phyloP scores from a whole-genome alignment of 1,140 invertebrate species.

The Carposina sasakii region DNA sequence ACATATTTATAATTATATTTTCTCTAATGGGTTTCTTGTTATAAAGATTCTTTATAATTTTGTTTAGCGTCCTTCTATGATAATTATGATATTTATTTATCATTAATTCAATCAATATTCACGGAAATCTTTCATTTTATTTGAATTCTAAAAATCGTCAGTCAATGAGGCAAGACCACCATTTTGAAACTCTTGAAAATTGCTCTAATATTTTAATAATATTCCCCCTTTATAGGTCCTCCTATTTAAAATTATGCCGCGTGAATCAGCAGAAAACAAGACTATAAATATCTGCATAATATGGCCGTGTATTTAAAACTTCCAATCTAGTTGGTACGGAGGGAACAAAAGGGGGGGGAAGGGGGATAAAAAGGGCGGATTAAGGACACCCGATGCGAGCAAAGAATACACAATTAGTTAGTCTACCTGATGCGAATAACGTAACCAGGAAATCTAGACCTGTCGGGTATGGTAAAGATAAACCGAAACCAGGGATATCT shows the following conservation, averaged over 20 bases:
- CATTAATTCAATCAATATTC: no score
- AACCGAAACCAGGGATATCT: conserved; percentile 12
- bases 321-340: conserved; percentile 58
- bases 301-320: conserved; percentile 53
- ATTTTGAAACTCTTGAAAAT: no score
- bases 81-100: not conserved
- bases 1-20: conserved; percentile 16
- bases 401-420: conserved; percentile 72
- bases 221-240: no score
- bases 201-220: no score
- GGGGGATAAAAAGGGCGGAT: conserved; percentile 55
- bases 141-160: no score
- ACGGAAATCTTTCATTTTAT: no score
- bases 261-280: conserved; percentile 30
- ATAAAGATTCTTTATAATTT: not conserved
- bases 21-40: not conserved
- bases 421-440: conserved; percentile 61
- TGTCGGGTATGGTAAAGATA: conserved; percentile 26
- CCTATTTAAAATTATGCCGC: no score
- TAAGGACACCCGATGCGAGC: conserved; percentile 64
- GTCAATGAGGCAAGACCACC: no score
- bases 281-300: conserved; percentile 36
- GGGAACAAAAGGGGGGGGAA: conserved; percentile 29
- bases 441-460: conserved; percentile 46
- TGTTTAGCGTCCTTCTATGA: not conserved